Evolutionary conservation across 2,113 vertebrate genomes (phyloP).

Genomic region (Globicephala melas): DNA sequence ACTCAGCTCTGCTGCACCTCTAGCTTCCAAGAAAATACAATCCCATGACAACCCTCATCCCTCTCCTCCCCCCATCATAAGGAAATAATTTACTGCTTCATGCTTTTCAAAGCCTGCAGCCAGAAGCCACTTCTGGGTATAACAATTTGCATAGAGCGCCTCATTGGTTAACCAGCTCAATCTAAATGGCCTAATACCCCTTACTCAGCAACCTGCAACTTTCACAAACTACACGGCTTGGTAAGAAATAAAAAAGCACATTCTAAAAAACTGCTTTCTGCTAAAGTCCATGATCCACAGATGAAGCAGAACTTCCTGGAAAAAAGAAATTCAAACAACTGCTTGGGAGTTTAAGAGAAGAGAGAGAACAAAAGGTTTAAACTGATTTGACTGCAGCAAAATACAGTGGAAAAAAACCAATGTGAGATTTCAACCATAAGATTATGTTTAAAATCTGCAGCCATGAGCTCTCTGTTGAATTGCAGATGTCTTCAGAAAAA

Average conservation of each 20-base stretch:
- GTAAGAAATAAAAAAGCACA: neutral
- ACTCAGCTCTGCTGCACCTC: neutral
- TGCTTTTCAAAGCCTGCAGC: slow-evolving; percentile 49
- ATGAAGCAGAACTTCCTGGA: neutral
- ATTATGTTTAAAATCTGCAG: neutral
- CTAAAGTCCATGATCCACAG: neutral
- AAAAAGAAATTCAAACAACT: neutral
- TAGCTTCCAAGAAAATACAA: slow-evolving; percentile 16
- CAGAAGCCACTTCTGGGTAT: slow-evolving; percentile 1
- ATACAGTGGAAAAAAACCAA: neutral
- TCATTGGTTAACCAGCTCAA: slow-evolving; percentile 30
- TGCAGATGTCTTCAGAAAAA: neutral
- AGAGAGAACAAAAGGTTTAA: neutral
- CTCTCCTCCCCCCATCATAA: slow-evolving; percentile 5
- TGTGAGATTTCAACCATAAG: neutral
- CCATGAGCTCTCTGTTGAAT: neutral
- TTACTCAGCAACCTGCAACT: slow-evolving; percentile 50
- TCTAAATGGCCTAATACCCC: slow-evolving; percentile 6
- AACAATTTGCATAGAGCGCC: slow-evolving; percentile 3
- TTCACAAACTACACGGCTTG: neutral
- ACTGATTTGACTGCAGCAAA: slow-evolving; percentile 26
- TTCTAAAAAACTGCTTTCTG: slow-evolving; percentile 21
- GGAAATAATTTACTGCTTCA: slow-evolving; percentile 63
- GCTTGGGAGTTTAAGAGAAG: neutral
- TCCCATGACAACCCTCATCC: neutral